phyloP scores from a whole-genome alignment of 2,113 vertebrate genomes.

The Smithornis capensis region DNA sequence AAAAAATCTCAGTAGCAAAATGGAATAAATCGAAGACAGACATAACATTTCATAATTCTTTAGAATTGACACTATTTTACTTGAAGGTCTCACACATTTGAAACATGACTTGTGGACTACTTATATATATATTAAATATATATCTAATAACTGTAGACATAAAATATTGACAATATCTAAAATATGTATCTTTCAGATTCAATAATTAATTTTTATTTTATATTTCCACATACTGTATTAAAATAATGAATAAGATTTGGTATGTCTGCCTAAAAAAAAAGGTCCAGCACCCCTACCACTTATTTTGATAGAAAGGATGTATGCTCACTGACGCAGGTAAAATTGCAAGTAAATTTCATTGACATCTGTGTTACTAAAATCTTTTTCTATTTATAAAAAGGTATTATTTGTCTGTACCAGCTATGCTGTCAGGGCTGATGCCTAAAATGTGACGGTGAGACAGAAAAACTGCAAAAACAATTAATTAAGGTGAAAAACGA shows the following conservation, averaged over 20 bases:
- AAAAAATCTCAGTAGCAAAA: constrained; percentile 9
- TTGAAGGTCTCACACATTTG: not conserved
- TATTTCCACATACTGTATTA: not conserved
- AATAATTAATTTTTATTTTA: not conserved
- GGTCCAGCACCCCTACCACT: rapidly evolving
- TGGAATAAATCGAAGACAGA: not conserved
- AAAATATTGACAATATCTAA: not conserved
- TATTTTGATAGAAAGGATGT: not conserved
- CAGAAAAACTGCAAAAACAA: too few species aligned
- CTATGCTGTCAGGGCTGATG: not conserved
- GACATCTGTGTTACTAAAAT: not conserved
- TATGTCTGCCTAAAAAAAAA: not conserved
- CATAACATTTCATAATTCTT: not conserved
- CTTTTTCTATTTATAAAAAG: not conserved
- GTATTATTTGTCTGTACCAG: not conserved
- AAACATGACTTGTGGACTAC: not conserved
- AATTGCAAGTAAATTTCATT: not conserved
- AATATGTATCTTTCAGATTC: not conserved
- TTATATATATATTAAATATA: not conserved
- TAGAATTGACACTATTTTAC: not conserved
- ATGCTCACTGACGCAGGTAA: not conserved
- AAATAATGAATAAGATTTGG: not conserved
- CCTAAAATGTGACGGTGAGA: too few species aligned
- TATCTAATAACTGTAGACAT: not conserved
- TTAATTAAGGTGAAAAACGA: too few species aligned